Conservation (phyloP, 2,113 vertebrate genomes). For the Crotalus helleri region DNA sequence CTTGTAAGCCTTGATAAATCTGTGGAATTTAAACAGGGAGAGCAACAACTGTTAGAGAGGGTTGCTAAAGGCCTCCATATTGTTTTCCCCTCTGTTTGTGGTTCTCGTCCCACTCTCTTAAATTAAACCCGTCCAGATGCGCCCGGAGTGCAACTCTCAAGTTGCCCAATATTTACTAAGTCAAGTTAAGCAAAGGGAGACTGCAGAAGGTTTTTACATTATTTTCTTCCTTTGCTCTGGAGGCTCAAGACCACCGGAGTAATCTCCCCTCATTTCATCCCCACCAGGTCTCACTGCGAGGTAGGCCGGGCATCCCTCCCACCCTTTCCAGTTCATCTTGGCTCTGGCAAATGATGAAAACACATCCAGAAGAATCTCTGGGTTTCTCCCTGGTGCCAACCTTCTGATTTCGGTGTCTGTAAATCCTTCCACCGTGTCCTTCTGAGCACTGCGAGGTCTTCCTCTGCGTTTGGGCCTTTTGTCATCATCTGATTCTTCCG, state of each 20-base stretch:
- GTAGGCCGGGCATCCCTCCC: neutral
- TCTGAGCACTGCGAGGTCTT: constrained; percentile 86
- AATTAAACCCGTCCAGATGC: neutral
- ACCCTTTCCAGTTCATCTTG: neutral
- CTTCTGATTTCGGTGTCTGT: constrained; percentile 94
- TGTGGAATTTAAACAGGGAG: constrained; percentile 54
- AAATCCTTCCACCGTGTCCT: constrained; percentile 96
- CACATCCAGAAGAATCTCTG: neutral
- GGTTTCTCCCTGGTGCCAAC: constrained; percentile 60
- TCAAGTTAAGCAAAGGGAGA: neutral
- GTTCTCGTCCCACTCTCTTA: neutral
- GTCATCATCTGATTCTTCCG: constrained; percentile 91
- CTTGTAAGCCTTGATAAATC: constrained; percentile 99
- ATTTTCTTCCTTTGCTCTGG: neutral
- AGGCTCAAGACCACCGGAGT: neutral
- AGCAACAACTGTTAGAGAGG: neutral
- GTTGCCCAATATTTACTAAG: neutral
- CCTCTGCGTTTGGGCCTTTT: constrained; percentile 93
- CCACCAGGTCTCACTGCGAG: neutral
- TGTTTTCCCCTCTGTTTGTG: neutral
- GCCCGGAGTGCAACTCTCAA: neutral
- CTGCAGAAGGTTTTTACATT: neutral
- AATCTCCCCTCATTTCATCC: neutral
- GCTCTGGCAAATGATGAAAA: neutral
- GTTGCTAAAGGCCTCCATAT: neutral